Evolutionary conservation across 2,113 vertebrate genomes (phyloP), one percentile per base, ranked within the genome.

Genomic region (Myrmecobius fasciatus): DNA sequence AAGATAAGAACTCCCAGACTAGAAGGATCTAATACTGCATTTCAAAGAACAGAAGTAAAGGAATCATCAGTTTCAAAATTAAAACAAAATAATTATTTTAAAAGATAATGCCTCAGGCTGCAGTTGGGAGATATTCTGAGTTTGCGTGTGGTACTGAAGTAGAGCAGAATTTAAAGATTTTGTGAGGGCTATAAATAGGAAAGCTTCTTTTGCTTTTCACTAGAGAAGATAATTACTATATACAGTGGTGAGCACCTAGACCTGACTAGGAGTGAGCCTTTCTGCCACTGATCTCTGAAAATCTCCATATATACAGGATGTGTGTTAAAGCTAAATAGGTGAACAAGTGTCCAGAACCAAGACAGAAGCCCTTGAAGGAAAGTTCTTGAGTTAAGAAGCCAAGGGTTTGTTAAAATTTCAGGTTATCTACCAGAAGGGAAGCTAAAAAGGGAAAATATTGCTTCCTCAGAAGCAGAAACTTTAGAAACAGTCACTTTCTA

Each of bases 51-150:
- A 75, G 10, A 89, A 92, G 20, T 93, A 10, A 92, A 25, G 36
- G 67, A 43, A 83, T 43, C 6, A 43, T 43, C n/a, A 24, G 17
- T 8, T 26, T 43, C 17, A 47, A 95, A 91, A n/a, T 91, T 92
- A 92, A 96, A 94, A 83, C 17, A 75, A 36, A 60, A 60, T 11
- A 36, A 43, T 95, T n/a, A 88, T 17, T 0, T 91, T 89, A 91
- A 26, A 53, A 9, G 9, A 90, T 91, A 12, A 46, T 91, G 91
- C 91, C 26, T 92, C 1, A 91, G 91, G 52, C 26, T 47, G 9
- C 10, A 28, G 2, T 54, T 88, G 53, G 83, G 83, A 91, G 47
- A 89, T n/a, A 90, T 89, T 83, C 52, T 96, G 54, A 89, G 14
- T 52, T 92, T 94, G 28, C 52, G 22, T 89, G 31, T 36, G 75